Conservation (phyloP, 2,797 vertebrate species). For the Myotis myotis region DNA sequence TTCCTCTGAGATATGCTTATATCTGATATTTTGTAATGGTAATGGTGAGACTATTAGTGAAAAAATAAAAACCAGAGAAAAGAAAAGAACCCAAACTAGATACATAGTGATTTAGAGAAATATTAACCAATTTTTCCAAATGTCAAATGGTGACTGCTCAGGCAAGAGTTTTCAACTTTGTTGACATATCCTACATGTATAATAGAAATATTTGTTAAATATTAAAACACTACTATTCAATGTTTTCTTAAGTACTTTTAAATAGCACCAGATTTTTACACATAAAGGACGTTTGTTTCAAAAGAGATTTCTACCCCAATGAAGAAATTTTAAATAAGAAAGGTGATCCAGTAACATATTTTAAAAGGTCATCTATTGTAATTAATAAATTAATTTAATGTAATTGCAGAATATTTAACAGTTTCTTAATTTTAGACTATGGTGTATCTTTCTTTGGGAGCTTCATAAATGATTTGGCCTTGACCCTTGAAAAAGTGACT, state of each 20-base stretch:
- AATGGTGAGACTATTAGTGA: neutral
- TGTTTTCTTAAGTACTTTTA: neutral
- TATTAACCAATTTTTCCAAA: neutral
- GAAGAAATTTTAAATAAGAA: constrained; percentile 41
- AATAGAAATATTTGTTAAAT: constrained; percentile 11
- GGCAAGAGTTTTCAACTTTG: neutral
- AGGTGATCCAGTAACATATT: neutral
- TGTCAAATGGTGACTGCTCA: neutral
- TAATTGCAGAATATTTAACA: neutral
- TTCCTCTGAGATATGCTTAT: neutral
- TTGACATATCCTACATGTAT: neutral
- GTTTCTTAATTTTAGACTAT: neutral
- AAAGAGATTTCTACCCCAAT: neutral
- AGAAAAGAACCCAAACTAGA: neutral
- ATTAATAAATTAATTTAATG: neutral
- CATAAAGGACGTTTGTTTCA: neutral
- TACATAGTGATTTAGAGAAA: neutral
- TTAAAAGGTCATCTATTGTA: constrained; percentile 26
- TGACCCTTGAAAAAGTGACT: neutral
- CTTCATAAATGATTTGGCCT: neutral
- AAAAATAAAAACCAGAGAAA: constrained; percentile 31
- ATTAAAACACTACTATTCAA: neutral
- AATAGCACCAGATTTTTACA: neutral
- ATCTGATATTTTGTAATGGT: neutral
- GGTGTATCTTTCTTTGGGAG: neutral